phyloP scores from a whole-genome alignment of 2,797 vertebrate genomes.

The Toxotes lorentzi region DNA sequence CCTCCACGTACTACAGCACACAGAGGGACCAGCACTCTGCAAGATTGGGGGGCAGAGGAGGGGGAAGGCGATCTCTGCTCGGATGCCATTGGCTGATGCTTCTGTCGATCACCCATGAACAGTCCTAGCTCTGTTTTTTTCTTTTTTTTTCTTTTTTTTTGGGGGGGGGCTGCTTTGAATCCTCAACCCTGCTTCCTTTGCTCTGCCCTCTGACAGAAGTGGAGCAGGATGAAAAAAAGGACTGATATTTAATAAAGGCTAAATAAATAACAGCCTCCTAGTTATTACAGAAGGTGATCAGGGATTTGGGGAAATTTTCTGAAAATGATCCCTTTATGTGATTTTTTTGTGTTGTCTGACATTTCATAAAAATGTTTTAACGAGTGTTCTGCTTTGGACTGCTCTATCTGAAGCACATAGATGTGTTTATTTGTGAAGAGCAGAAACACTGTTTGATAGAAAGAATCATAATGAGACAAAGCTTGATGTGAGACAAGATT shows the following conservation, averaged over 20 bases:
- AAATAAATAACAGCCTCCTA: conserved; percentile 22
- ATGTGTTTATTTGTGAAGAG: conserved; percentile 21
- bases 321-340: conserved; percentile 19
- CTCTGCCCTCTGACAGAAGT: conserved; percentile 61
- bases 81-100: conserved; percentile 68
- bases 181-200: conserved; percentile 43
- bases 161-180: conserved; percentile 42
- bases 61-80: conserved; percentile 54
- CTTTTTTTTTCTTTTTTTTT: background rate
- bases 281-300: conserved; percentile 37
- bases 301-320: conserved; percentile 18
- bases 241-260: conserved; percentile 42
- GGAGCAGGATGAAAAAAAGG: conserved; percentile 56
- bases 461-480: conserved; percentile 42
- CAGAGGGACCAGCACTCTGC: conserved; percentile 75
- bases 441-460: conserved; percentile 21
- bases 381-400: conserved; percentile 25
- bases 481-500: conserved; percentile 22
- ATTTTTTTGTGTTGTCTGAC: conserved; percentile 32
- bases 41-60: conserved; percentile 56
- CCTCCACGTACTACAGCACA: conserved; percentile 71
- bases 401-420: conserved; percentile 3
- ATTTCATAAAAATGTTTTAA: conserved; percentile 36
- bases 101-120: conserved; percentile 63
- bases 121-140: conserved; percentile 70